Percentiles rank a stretch among this genome's conserved stretches.
Evolutionary conservation across 2,888 invertebrate genomes (phyloP).

Genomic region (Bembecia ichneumoniformis): DNA sequence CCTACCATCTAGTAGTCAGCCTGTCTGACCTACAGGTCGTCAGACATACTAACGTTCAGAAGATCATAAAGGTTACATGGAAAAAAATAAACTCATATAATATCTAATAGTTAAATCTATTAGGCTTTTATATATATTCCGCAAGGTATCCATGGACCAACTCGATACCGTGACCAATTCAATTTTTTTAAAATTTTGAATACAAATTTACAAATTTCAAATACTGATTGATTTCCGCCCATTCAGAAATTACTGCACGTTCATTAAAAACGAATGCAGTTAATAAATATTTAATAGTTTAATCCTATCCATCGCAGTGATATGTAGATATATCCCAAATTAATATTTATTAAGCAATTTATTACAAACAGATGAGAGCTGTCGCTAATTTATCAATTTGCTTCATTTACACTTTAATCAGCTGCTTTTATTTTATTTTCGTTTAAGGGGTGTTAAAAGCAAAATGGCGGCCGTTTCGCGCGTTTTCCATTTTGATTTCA

Average conservation of each 20-base stretch:
- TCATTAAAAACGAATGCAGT: background rate
- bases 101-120: too few species aligned
- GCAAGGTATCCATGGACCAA: too few species aligned
- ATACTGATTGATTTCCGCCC: too few species aligned
- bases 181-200: background rate
- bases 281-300: background rate
- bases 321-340: background rate
- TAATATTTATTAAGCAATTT: background rate
- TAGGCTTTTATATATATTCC: too few species aligned
- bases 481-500: conserved; percentile 47
- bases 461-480: conserved; percentile 54
- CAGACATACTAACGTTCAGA: too few species aligned
- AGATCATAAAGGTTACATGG: too few species aligned
- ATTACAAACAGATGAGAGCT: background rate
- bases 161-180: too few species aligned
- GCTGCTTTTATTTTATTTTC: conserved; percentile 41
- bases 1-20: too few species aligned
- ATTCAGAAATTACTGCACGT: background rate
- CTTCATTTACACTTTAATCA: conserved; percentile 59
- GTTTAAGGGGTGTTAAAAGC: conserved; percentile 66
- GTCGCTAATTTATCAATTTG: background rate
- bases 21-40: too few species aligned
- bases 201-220: too few species aligned
- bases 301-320: background rate
- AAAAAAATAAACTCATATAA: too few species aligned